Evolutionary conservation across 2,113 vertebrate species (phyloP).

Genomic region (Plecturocebus donacophilus): DNA sequence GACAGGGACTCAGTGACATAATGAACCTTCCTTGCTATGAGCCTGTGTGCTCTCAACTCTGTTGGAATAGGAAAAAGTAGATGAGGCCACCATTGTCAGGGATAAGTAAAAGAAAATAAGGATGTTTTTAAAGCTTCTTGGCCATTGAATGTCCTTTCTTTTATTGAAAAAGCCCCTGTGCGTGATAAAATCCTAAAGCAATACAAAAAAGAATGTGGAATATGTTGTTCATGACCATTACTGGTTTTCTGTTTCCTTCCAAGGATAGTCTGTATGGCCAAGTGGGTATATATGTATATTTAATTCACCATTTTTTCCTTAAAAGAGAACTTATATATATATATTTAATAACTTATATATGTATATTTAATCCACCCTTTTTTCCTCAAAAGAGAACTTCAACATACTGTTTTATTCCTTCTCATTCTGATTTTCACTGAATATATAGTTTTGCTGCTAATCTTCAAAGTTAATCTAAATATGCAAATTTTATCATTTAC

Average conservation of each 20-base stretch:
- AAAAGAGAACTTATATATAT: neutral
- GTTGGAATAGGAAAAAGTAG: neutral
- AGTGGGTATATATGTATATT: neutral
- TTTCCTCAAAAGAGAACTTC: neutral
- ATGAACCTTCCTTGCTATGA: neutral
- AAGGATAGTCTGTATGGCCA: neutral
- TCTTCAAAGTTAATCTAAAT: constrained; percentile 31
- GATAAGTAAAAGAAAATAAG: neutral
- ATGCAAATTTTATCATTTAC: constrained; percentile 9
- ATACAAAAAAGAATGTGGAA: neutral
- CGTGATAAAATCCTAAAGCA: neutral
- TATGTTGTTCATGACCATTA: fast-evolving
- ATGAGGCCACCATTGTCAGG: neutral
- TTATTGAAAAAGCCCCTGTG: neutral
- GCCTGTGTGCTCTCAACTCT: neutral
- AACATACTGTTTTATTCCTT: neutral
- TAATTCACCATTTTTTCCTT: neutral
- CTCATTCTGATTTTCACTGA: neutral
- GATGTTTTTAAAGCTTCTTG: neutral
- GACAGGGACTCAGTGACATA: neutral
- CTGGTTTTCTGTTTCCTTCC: neutral
- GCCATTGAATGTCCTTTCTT: neutral
- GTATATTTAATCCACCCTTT: neutral
- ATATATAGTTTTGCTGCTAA: neutral
- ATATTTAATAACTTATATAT: too few species aligned